Evolutionary conservation across 2,797 vertebrate genomes (phyloP), one percentile per base, ranked within the genome.

Genomic region (Antennarius maculatus): DNA sequence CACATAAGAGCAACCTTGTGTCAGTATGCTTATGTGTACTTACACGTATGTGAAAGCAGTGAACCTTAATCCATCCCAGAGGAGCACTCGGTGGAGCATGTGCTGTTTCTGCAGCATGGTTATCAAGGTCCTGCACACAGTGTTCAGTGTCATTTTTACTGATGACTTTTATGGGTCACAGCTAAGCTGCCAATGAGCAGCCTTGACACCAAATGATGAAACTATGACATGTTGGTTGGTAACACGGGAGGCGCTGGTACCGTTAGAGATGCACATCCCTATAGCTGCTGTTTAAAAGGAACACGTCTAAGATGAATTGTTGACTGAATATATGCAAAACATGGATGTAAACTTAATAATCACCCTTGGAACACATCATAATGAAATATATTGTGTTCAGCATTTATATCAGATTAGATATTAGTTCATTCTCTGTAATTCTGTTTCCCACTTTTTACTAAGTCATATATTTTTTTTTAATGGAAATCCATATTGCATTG

Each of bases 11-110:
- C 48, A 68, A 59, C 69, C 66, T 57, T 48, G 68, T 65, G 66
- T 66, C 45, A 51, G 52, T 28, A 61, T 61, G 71, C 50, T 71
- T 74, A 72, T 62, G 54, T 77, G 58, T 61, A 64, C 45, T 70
- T 64, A 67, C 69, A 78, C 62, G 53, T 73, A 77, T 69, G 69
- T 75, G 76, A 61, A 77, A 72, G 77, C 79, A 66, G 58, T 43
- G 76, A 84, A 69, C 69, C 59, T 71, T 82, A 86, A 88, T 83
- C 67, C 65, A 53, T 91, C 88, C 88, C 88, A 61, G 80, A 71
- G 88, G 86, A 76, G 75, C 68, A 76, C 82, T 90, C 79, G 75
- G 75, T 79, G 81, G 90, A 72, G 79, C 82, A 89, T 88, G 87
- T 54, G 59, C 69, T 76, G 75, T 82, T 82, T 77, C 81, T 70